Base-by-base conservation (phyloP, 2,797 vertebrate genomes). In the Alcedo atthis region DNA sequence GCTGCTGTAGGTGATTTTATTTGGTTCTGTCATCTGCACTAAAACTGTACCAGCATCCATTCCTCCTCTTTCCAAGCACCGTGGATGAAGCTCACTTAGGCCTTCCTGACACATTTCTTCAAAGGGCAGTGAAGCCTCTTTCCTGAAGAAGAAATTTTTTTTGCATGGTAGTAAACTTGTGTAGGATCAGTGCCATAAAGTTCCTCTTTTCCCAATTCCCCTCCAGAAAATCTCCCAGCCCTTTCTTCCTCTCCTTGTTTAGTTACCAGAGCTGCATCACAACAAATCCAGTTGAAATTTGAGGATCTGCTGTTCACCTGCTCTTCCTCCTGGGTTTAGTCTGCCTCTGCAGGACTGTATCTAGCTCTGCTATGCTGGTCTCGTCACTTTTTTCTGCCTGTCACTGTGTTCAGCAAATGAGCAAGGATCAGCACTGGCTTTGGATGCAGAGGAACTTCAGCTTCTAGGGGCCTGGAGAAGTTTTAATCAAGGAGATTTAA, bases 11-110 rank as follows among this genome's bases (percentile, higher is more conserved):
- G 54, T 53, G 67, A 55, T 74, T 93, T 74, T 71, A 74, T 80
- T 74, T 77, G 66, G n/a, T 74, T 87, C 54, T 49, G 26, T 69
- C 62, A 80, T 26, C 35, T 11, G 6, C 58, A 9, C 68, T 46
- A 58, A 92, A 83, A 40, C 62, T 42, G 15, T 71, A 81, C 94
- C 94, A 93, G 32, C 33, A 87, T 75, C 37, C 17, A 87, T 75
- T 37, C 17, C 24, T 80, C 68, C 80, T 86, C 79, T 64, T 92
- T 87, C 32, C 73, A 46, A 78, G 79, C 20, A 13, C 48, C 37
- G 61, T 71, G 81, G 64, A 57, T 84, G 84, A 93, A 80, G 73
- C 57, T 87, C 42, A 14, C 53, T 91, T 51, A 64, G 0, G 2
- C 71, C 86, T 90, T 92, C 68, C 71, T 81, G 79, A 82, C 32